Base-by-base conservation (phyloP, 2,113 vertebrate genomes). In the Platanista minor region DNA sequence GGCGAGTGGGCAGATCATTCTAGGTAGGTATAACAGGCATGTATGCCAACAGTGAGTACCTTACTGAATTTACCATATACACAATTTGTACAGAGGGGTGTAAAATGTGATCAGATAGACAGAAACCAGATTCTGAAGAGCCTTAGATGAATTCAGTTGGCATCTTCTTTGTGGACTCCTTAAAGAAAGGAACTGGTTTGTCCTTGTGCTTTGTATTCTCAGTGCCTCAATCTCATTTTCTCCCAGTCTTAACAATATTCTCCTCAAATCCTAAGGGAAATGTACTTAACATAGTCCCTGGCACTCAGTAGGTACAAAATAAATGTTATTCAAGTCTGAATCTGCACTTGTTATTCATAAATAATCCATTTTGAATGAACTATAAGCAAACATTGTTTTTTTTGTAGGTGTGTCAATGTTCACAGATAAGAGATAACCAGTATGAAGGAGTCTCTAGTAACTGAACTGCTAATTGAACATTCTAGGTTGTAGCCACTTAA, bases 401-500 rank as follows among this genome's bases (percentile, higher is more conserved):
- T 85, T n/a, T 29, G 46, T 71, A 88, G 87, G 21, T 85, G 61
- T 96, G 91, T 75, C 83, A 36, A 0, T 75, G 41, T 84, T 95
- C 80, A 84, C 83, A 75, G 87, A 89, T 96, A 94, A 64, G 43
- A 87, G 69, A 96, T 87, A 96, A 93, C 82, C 83, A 81, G 83
- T 81, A 96, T 92, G 57, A 95, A 95, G 74, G 52, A 49, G 36
- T 81, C 83, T 90, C 78, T 93, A 95, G 96, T 90, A 96, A 92
- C 93, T 86, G 86, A 96, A 85, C 74, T 94, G 95, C 93, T 97
- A 96, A 96, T 97, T 97, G 96, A 95, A 97, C 97, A 98, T 97
- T 81, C 87, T 92, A 21, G 39, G 67, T 97, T 64, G 27, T 93
- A 93, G 83, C 57, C 81, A 96, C 87, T 97, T 96, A 97, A 97